These are phyloP conservation scores for Oreochromis spilurus DNA, from an alignment of 2,113 vertebrate species.

Conservation along the genomic window DNA sequence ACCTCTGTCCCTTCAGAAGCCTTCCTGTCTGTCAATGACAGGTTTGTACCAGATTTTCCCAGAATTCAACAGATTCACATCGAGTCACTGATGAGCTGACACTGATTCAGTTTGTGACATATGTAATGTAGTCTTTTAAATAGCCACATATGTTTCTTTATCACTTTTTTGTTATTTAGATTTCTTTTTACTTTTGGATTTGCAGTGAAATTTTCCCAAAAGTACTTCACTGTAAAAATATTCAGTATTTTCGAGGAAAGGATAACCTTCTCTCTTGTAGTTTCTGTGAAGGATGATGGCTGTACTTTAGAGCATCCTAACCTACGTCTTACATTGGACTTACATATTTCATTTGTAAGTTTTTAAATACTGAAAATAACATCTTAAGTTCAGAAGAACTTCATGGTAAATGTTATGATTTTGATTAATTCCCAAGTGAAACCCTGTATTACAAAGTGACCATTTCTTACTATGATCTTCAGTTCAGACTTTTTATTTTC, in stretches of 20 bases:
- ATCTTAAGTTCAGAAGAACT: not conserved
- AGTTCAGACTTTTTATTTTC: not conserved
- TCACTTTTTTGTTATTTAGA: not conserved
- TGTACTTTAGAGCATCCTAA: not conserved
- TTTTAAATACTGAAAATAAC: not conserved
- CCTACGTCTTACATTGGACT: rapidly evolving
- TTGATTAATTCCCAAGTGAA: not conserved
- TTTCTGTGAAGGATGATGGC: not conserved
- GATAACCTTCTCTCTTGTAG: not conserved
- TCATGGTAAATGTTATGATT: not conserved
- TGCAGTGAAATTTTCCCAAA: not conserved
- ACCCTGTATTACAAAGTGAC: not conserved
- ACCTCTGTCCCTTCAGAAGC: not conserved
- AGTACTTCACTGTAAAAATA: not conserved
- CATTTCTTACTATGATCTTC: not conserved
- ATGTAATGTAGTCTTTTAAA: not conserved
- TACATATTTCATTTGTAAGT: not conserved
- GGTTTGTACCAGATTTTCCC: not conserved
- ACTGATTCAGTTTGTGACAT: not conserved
- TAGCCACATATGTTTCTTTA: rapidly evolving
- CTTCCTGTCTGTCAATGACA: not conserved
- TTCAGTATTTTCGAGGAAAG: not conserved
- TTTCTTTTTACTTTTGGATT: not conserved
- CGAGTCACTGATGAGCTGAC: not conserved
- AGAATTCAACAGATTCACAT: not conserved